Base-by-base conservation (phyloP, 2,888 invertebrate genomes). In the Tetrapedia diversipes region DNA sequence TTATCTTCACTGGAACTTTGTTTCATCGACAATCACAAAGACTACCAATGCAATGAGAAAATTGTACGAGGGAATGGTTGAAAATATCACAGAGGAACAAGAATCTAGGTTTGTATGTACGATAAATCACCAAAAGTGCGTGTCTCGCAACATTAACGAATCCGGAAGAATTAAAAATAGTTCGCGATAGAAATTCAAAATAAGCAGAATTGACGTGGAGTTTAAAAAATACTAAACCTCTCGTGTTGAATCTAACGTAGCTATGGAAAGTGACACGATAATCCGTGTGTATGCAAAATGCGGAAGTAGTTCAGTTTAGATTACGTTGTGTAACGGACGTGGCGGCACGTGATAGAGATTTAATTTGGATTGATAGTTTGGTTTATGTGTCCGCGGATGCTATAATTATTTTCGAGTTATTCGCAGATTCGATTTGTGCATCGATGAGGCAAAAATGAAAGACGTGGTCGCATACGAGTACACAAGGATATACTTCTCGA, bases 391-490 rank as follows among this genome's bases (percentile, higher is more conserved):
- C 16, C n/a, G 10, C n/a, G 11, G 29, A 0, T 8, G 11, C n/a
- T 37, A 27, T 27, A 49, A 63, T 63, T 63, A 49, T 49, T 63
- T 49, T 49, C 49, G 14, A 37, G 56, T 57, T 64, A 39, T 51
- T 45, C 34, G 37, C 56, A 81, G 80, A 56, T 70, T 43, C 1
- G 19, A 19, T 1, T 4, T 0, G 7, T 82, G 82, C 34, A 16
- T 32, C n/a, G 0, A 0, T 2, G 29, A 70, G 14, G 32, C n/a
- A 22, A 24, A 54, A 8, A 45, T 79, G 60, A 37, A 8, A 1
- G 54, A 79, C 8, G 34, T 77, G 10, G 2, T 75, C 27, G 54
- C 75, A 3, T 82, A 75, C 29, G 79, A 75, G 11, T 82, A 75
- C 34, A 57, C 74, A 7, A 75, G 47, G 43, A 69, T 37, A n/a